These are phyloP conservation scores for Aeoliscus strigatus DNA, from an alignment of 2,797 vertebrate genomes.

Conservation along the genomic window DNA sequence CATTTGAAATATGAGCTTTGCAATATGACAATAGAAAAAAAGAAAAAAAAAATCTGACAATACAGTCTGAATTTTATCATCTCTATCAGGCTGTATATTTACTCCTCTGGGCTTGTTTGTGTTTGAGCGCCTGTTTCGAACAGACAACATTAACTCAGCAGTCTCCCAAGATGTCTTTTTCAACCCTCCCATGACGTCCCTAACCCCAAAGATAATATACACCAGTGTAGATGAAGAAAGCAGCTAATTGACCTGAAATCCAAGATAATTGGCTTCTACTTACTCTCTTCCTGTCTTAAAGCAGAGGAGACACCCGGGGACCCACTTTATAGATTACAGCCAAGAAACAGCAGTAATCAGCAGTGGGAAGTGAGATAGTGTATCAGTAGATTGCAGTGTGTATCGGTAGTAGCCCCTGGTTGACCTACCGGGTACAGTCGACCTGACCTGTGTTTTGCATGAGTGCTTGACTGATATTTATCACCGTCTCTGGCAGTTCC, in stretches of 20 bases:
- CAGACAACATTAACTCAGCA: slow-evolving; percentile 33
- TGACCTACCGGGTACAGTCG: slow-evolving; percentile 25
- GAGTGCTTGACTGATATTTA: slow-evolving; percentile 47
- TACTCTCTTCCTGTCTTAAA: slow-evolving; percentile 67
- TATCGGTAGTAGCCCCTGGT: slow-evolving; percentile 36
- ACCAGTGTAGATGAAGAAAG: slow-evolving; percentile 57
- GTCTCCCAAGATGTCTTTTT: slow-evolving; percentile 27
- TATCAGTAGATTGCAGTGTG: slow-evolving; percentile 40
- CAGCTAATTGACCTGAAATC: slow-evolving; percentile 72
- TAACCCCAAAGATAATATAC: slow-evolving; percentile 61
- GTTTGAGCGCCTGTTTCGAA: slow-evolving; percentile 36
- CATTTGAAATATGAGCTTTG: neutral
- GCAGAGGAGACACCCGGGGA: slow-evolving; percentile 37
- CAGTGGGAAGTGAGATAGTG: slow-evolving; percentile 36
- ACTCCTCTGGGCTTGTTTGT: slow-evolving; percentile 17
- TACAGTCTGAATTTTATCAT: slow-evolving; percentile 25
- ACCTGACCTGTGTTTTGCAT: slow-evolving; percentile 44
- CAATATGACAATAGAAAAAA: slow-evolving; percentile 9
- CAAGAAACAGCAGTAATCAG: slow-evolving; percentile 38
- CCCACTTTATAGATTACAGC: slow-evolving; percentile 44
- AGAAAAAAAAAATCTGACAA: slow-evolving; percentile 13
- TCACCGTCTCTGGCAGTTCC: slow-evolving; percentile 51
- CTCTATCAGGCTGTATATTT: slow-evolving; percentile 32
- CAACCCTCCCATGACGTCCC: slow-evolving; percentile 38
- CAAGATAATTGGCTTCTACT: slow-evolving; percentile 70